Base-by-base conservation (phyloP, 2,888 invertebrate genomes). In the Eupsilia transversa region DNA sequence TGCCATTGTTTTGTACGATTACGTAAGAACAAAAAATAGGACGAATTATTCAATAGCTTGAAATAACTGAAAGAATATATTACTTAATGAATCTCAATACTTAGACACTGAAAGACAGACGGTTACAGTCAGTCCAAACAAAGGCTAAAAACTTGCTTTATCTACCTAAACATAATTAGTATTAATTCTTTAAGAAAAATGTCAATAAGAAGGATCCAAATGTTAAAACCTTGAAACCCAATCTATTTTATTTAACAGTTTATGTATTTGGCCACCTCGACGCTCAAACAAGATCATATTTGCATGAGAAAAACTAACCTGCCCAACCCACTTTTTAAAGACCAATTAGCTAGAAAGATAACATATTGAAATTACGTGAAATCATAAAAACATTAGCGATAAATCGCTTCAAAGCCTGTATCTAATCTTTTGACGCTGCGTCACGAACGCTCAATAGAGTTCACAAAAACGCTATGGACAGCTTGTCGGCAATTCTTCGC, bases 371-470 rank as follows among this genome's bases (percentile, higher is more conserved):
- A 56, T 65, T 73, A 60, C 38, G 33, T 43, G 7, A 56, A 72
- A 71, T 74, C 65, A 83, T 66, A 77, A 69, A 81, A 71, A 72
- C 79, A 85, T 82, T 67, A 43, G 57, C 65, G 74, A 74, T 71
- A 76, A 85, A 84, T 77, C 66, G 54, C 46, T 76, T 79, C 75
- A 84, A 85, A 75, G 70, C 35, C 67, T 72, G 72, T 82, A 88
- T 86, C 87, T 88, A 87, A 89, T 90, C 85, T 72, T 14, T 64
- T 89, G 87, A 89, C 87, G 87, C 77, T 72, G 79, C 61, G 64
- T 74, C 83, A 83, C 54, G 83, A 85, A 84, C 86, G 75, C 77
- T 69, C 84, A 89, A 83, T 84, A 86, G 86, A 82, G 75, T 70
- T 72, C 74, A 82, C 82, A 86, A 85, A 83, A 85, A 86, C 77